Conservation (phyloP, 2,888 invertebrate genomes). For the Drosophila rellima region DNA sequence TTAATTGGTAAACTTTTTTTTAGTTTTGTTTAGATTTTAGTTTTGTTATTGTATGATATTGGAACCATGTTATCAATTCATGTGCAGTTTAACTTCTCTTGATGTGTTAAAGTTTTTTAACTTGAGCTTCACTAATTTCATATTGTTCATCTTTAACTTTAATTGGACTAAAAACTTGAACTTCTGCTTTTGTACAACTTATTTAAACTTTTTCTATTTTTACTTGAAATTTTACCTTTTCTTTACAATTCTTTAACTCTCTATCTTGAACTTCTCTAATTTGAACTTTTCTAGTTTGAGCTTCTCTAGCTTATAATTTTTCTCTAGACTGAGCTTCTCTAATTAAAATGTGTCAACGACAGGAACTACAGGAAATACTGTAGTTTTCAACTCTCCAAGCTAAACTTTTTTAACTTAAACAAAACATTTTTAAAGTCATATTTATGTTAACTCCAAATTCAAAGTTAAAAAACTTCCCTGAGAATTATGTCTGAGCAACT, state of each 20-base stretch:
- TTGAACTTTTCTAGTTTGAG: too few species aligned
- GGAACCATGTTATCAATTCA: neutral
- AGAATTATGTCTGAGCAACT: too few species aligned
- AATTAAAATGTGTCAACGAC: too few species aligned
- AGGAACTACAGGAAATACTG: too few species aligned
- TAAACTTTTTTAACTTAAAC: too few species aligned
- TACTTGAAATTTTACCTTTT: neutral
- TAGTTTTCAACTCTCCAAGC: too few species aligned
- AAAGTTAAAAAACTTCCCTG: too few species aligned
- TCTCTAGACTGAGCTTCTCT: too few species aligned
- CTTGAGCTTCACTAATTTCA: neutral
- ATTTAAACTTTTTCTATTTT: neutral
- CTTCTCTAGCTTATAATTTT: too few species aligned
- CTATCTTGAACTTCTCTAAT: neutral
- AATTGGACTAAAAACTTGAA: neutral
- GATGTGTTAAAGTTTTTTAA: too few species aligned
- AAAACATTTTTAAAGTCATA: too few species aligned
- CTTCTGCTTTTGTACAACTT: neutral
- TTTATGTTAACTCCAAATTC: too few species aligned
- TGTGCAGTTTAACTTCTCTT: neutral
- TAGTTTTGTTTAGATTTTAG: neutral
- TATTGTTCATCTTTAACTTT: neutral
- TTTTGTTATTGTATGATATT: neutral
- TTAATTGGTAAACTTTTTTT: neutral
- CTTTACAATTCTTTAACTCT: neutral